Evolutionary conservation across 2,888 invertebrate species (phyloP), one percentile per base, ranked within the genome.

Genomic region (Epinotia demarniana): DNA sequence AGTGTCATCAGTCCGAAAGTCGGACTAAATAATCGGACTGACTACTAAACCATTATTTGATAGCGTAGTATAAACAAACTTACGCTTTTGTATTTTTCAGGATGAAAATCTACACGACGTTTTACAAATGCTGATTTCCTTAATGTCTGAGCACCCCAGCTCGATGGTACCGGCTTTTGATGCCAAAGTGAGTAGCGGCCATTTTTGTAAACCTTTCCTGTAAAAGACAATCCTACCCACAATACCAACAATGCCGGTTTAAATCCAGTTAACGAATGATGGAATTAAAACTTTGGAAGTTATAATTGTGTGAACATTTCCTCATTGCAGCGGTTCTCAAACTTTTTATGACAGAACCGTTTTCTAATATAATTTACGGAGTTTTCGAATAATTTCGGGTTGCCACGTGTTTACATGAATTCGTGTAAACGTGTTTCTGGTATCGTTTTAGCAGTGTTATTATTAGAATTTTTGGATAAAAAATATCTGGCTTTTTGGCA

Each of bases 101-200:
- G 99, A 99, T 91, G 99, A 99, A 91, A 99, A 99, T 91, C 95
- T 99, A 77, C 98, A 99, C 87, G 99, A 99, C 89, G 99, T 99
- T 6, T 95, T 99, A 79, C 98, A 99, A 95, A 98, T 99, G 97
- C 95, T 99, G 82, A 99, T 99, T 89, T 98, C 98, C 0, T 94
- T 99, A 81, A 99, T 99, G 98, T 98, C 99, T 11, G 99, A 99
- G 90, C 99, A 99, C 90, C 99, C 99, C 0, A 98, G 99, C 81
- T 99, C 99, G 3, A 98, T 99, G 98, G 99, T 99, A 81, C 99
- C 99, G 57, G 99, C 99, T 72, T 99, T 99, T 92, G 99, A 99
- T 93, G 97, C 97, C 78, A 99, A 99, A 87, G 93, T 93, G 81
- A 82, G 77, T 73, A 61, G n/a, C 53, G 5, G 9, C 63, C 11